Base-by-base conservation (phyloP, 2,888 invertebrate genomes). In the Synanthedon tipuliformis region DNA sequence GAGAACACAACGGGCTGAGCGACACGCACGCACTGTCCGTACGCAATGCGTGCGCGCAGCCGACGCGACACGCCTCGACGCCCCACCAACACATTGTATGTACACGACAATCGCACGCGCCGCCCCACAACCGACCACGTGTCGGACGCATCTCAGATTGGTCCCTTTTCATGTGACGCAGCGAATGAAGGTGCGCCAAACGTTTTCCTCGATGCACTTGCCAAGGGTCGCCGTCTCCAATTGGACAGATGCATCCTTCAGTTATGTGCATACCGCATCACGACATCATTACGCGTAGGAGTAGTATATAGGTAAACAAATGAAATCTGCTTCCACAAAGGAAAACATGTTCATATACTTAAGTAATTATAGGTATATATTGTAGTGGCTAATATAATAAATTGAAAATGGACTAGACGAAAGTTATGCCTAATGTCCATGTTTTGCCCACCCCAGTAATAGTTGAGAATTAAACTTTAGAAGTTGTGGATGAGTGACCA, bases 41-140 rank as follows among this genome's bases (percentile, higher is more conserved):
- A 81, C 82, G 80, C 83, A 81, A 56, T 81, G 83, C 82, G 82
- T 84, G 68, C 68, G 75, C 81, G 79, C 77, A 71, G 61, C 11
- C 45, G 59, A 72, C 72, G 65, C 78, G 73, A 75, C 81, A 68
- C 66, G 53, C 57, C 57, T 55, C 68, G 34, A 7, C 34, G 34
- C 34, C 50, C 68, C 69, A 65, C 74, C 71, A 67, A 58, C 58
- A 34, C 34, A 34, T 34, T 34, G 34, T 34, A 34, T n/a, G 50
- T 53, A 57, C 67, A 63, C 59, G 62, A 53, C 59, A 53, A 53
- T 59, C 66, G 65, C 75, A 73, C 67, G 74, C 75, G 68, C 68
- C 72, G 68, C 71, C 73, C 72, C 65, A 63, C 69, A 65, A 60
- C 57, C 53, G 56, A 60, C 64, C 75, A 71, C 74, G 73, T 73